These are phyloP conservation scores for Actinemys pallida DNA, from an alignment of 2,113 vertebrate species.

Conservation along the genomic window DNA sequence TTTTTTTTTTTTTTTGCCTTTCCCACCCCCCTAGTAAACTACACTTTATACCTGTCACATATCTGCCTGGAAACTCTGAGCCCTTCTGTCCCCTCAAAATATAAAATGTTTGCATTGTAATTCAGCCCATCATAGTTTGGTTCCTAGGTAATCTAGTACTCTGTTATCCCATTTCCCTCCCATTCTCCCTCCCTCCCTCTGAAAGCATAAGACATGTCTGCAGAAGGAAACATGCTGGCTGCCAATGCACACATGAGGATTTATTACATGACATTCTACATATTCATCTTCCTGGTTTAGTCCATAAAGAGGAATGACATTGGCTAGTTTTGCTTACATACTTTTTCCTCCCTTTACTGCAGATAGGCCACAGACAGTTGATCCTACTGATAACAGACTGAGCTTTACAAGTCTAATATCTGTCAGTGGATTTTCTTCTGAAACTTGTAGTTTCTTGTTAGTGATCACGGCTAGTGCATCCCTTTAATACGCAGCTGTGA, in stretches of 20 bases:
- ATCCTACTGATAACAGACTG: not conserved
- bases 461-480: not conserved
- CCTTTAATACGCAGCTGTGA: not conserved
- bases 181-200: not conserved
- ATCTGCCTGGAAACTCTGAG: not conserved
- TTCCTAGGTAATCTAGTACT: not conserved
- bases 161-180: not conserved
- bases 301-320: not conserved
- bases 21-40: not conserved
- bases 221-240: slow-evolving; percentile 27
- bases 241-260: slow-evolving; percentile 3
- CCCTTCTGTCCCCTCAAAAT: not conserved
- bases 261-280: not conserved
- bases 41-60: not conserved
- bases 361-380: not conserved
- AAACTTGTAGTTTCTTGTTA: not conserved
- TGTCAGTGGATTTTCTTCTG: not conserved
- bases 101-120: not conserved
- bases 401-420: not conserved
- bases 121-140: not conserved
- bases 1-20: not conserved
- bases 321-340: not conserved
- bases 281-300: slow-evolving; percentile 31
- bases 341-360: not conserved
- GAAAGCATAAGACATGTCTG: not conserved